Percentiles rank a stretch among this genome's conserved stretches.
Evolutionary conservation across 2,113 vertebrate species (phyloP).

Genomic region (Rana temporaria): DNA sequence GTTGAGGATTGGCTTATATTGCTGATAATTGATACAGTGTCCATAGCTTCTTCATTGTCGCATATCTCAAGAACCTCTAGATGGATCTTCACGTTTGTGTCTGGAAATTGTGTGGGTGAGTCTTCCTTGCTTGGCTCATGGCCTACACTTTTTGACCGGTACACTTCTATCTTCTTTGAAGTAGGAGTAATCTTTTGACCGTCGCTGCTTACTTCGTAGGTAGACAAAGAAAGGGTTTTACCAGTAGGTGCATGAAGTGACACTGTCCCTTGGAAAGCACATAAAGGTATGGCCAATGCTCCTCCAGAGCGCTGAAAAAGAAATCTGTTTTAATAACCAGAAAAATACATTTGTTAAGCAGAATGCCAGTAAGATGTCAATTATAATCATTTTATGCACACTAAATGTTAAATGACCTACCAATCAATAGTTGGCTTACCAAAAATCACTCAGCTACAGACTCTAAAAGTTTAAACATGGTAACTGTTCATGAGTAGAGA

Average conservation of each 20-base stretch:
- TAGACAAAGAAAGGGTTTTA: slow-evolving; percentile 94
- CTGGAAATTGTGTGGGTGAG: slow-evolving; percentile 71
- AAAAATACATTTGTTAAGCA: background rate
- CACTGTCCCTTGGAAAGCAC: slow-evolving; percentile 94
- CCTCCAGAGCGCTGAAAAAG: slow-evolving; percentile 78
- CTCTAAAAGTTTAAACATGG: too few species aligned
- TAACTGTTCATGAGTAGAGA: too few species aligned
- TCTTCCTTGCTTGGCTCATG: slow-evolving; percentile 89
- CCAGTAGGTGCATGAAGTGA: slow-evolving; percentile 92
- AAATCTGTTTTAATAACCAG: slow-evolving; percentile 38
- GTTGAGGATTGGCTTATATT: slow-evolving; percentile 97
- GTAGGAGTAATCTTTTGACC: slow-evolving; percentile 87
- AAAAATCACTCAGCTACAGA: too few species aligned
- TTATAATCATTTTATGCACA: background rate
- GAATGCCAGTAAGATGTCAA: background rate
- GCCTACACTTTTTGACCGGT: slow-evolving; percentile 94
- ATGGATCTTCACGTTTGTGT: slow-evolving; percentile 96
- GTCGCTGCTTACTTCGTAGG: slow-evolving; percentile 94
- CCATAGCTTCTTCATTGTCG: slow-evolving; percentile 91
- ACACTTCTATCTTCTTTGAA: slow-evolving; percentile 91
- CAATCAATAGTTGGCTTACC: too few species aligned
- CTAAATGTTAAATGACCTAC: too few species aligned
- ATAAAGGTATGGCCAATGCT: slow-evolving; percentile 87
- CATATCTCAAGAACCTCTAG: slow-evolving; percentile 97
- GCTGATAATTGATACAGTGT: slow-evolving; percentile 95